Conservation (phyloP, 1,140 invertebrate species). For the Leguminivora glycinivorella region DNA sequence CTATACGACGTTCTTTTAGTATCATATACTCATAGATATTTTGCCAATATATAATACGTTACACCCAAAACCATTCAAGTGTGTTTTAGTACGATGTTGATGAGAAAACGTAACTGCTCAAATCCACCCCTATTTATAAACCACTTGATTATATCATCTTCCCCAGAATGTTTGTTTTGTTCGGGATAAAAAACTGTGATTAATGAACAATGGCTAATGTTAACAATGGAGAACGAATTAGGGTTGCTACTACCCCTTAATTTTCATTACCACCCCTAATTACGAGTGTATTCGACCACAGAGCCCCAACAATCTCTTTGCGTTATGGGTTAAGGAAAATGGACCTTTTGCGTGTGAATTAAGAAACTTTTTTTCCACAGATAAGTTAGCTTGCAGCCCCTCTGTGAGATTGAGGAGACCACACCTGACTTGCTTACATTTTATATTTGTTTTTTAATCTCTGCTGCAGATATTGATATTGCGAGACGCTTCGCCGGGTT, state of each 20-base stretch:
- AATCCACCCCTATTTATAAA: not conserved
- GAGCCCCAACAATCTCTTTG: not conserved
- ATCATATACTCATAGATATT: too few relatives aligned
- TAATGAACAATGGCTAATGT: constrained; percentile 66
- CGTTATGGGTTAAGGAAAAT: not conserved
- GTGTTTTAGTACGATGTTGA: not conserved
- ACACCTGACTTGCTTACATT: constrained; percentile 67
- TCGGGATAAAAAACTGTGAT: constrained; percentile 60
- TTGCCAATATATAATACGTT: too few relatives aligned
- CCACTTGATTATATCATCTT: constrained; percentile 18
- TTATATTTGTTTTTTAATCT: constrained; percentile 62
- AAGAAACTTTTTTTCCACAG: not conserved
- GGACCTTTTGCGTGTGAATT: not conserved
- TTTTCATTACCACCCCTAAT: constrained; percentile 74
- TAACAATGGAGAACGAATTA: constrained; percentile 52
- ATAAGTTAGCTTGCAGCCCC: constrained; percentile 29
- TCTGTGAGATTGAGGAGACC: constrained; percentile 49
- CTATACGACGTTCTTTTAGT: too few relatives aligned
- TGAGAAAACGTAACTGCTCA: not conserved
- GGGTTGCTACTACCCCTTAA: constrained; percentile 64
- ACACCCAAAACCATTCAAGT: not conserved
- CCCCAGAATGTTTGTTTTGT: constrained; percentile 33
- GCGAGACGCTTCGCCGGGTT: constrained; percentile 54
- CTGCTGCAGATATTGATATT: constrained; percentile 64
- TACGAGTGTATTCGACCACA: constrained; percentile 61